These are phyloP conservation scores for Clarias pachynema DNA, from an alignment of 2,797 vertebrate species.

Conservation along the genomic window DNA sequence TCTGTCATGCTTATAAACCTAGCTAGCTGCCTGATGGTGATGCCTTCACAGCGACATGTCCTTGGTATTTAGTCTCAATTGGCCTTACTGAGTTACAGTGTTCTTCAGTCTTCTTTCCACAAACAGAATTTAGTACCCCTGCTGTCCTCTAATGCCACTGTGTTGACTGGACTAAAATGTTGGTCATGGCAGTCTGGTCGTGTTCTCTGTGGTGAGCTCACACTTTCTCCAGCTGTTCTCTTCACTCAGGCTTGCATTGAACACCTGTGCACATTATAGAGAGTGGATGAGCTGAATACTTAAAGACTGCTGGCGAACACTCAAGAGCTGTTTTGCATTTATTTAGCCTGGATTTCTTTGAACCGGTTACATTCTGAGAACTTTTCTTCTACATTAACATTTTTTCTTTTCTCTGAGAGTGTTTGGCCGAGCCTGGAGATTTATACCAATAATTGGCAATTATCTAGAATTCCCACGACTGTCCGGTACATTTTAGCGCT, in stretches of 20 bases:
- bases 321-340: constrained; percentile 10
- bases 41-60: constrained; percentile 5
- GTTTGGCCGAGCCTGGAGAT: not conserved
- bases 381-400: constrained; percentile 5
- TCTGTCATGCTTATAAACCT: not conserved
- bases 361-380: not conserved
- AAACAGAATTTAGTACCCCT: constrained; percentile 16
- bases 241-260: constrained; percentile 59
- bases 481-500: not conserved
- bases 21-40: not conserved
- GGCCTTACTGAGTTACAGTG: constrained; percentile 22
- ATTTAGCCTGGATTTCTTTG: constrained; percentile 12
- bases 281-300: constrained; percentile 30
- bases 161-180: constrained; percentile 34
- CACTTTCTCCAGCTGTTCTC: constrained; percentile 65
- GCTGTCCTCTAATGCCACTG: constrained; percentile 14
- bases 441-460: constrained; percentile 10
- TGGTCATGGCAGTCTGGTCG: constrained; percentile 54
- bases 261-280: constrained; percentile 47
- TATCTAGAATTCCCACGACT: not conserved
- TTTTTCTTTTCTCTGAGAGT: constrained; percentile 1
- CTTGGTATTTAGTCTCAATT: constrained; percentile 6
- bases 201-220: constrained; percentile 36
- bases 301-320: constrained; percentile 15
- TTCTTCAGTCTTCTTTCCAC: not conserved